Percentiles rank a stretch among this genome's conserved stretches.
Evolutionary conservation across 2,797 vertebrate species (phyloP).

Genomic region (Pseudomugil tenellus): DNA sequence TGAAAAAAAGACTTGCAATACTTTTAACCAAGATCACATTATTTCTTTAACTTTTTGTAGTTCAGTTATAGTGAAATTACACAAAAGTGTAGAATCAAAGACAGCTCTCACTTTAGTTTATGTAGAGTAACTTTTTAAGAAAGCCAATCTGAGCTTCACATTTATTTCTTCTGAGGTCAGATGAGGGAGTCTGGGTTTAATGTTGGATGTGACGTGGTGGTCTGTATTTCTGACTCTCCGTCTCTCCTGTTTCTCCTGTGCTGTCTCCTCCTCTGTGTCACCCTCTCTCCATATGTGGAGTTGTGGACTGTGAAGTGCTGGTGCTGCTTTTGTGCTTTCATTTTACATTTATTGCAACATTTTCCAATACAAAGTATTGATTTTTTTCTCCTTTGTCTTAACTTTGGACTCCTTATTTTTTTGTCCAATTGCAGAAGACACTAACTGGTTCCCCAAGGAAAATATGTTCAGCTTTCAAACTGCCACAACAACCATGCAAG

Average conservation of each 20-base stretch:
- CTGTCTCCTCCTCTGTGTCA: slow-evolving; percentile 77
- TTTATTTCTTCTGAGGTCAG: slow-evolving; percentile 65
- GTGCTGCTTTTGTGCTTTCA: slow-evolving; percentile 61
- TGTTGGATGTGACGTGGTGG: slow-evolving; percentile 80
- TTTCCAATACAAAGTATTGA: slow-evolving; percentile 8
- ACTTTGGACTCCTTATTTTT: slow-evolving; percentile 30
- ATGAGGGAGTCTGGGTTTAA: slow-evolving; percentile 46
- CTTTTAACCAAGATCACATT: no score
- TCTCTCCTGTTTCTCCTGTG: slow-evolving; percentile 71
- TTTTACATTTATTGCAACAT: slow-evolving; percentile 35
- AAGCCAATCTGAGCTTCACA: slow-evolving; percentile 22
- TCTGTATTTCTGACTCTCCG: slow-evolving; percentile 76
- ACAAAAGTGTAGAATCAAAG: no score
- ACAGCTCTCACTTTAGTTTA: no score
- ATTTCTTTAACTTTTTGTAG: no score
- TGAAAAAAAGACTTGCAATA: no score
- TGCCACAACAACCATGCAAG: slow-evolving; percentile 98
- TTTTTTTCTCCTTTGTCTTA: slow-evolving; percentile 13
- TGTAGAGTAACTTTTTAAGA: background rate
- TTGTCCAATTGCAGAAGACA: slow-evolving; percentile 87
- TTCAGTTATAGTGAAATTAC: no score
- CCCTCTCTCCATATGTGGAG: slow-evolving; percentile 83
- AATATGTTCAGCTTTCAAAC: slow-evolving; percentile 98
- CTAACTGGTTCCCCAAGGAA: slow-evolving; percentile 98
- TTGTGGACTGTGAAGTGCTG: slow-evolving; percentile 73